A percentile compares a stretch with the other conserved stretches of the same genome.
Conservation (phyloP, 2,113 vertebrate species). For the Scytalopus superciliaris region DNA sequence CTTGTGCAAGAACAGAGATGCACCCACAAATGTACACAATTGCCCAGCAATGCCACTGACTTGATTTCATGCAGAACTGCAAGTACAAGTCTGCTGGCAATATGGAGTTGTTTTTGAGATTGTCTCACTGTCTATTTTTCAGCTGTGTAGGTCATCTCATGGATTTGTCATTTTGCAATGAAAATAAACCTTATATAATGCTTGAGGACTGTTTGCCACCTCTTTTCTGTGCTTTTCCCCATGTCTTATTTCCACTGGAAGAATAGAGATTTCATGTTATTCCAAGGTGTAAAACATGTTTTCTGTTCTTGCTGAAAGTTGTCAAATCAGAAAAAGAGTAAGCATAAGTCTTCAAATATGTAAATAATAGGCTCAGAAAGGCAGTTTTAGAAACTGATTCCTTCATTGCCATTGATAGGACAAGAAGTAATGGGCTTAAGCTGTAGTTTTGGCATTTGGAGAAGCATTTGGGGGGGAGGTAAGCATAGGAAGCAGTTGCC, state of each 20-base stretch:
- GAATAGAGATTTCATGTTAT: background rate
- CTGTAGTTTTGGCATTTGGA: background rate
- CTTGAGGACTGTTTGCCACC: background rate
- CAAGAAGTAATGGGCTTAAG: background rate
- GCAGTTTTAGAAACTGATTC: background rate
- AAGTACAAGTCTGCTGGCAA: background rate
- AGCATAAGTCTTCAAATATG: background rate
- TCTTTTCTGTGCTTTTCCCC: background rate
- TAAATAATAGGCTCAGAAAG: background rate
- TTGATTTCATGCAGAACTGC: background rate
- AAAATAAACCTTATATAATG: background rate
- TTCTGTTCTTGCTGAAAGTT: background rate
- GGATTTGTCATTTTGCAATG: background rate
- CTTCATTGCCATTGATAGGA: background rate
- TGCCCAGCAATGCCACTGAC: background rate
- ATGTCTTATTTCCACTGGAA: background rate
- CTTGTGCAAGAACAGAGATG: background rate
- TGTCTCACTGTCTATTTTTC: background rate
- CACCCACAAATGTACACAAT: background rate
- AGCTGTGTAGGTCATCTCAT: background rate
- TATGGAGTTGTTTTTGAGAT: background rate
- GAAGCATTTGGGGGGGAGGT: background rate
- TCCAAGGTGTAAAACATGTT: background rate
- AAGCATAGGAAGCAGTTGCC: background rate
- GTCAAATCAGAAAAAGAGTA: background rate